Evolutionary conservation across 2,113 vertebrate species (phyloP).

Genomic region (Pyrgilauda ruficollis): DNA sequence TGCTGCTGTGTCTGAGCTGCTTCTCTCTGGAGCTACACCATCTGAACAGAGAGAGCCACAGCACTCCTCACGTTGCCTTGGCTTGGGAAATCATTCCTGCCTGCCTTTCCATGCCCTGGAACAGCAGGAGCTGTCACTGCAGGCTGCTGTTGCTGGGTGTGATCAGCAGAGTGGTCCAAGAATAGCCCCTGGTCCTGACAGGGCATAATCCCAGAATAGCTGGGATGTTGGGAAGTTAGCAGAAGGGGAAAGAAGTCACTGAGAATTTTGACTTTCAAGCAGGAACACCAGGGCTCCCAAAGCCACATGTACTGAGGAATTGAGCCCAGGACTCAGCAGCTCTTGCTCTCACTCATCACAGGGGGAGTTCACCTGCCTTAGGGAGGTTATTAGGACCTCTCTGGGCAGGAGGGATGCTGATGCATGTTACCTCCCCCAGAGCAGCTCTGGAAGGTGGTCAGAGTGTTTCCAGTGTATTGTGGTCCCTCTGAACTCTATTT

Average conservation of each 20-base stretch:
- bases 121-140: background rate
- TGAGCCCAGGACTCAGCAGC: background rate
- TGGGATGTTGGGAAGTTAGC: background rate
- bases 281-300: background rate
- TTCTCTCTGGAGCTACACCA: background rate
- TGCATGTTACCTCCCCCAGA: background rate
- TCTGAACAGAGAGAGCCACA: background rate
- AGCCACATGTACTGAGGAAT: background rate
- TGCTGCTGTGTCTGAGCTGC: background rate
- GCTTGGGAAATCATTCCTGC: background rate
- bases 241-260: background rate
- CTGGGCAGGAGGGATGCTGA: background rate
- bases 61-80: background rate
- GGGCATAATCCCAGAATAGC: background rate
- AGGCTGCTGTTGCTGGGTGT: background rate
- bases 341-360: background rate
- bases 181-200: background rate
- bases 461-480: background rate
- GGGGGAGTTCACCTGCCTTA: background rate
- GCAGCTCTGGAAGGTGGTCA: background rate
- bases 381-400: background rate
- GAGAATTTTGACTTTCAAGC: background rate
- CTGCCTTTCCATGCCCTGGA: background rate
- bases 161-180: background rate
- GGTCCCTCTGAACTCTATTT: background rate